Base-by-base conservation (phyloP, 1,140 invertebrate genomes). In the Reticulitermes speratus region DNA sequence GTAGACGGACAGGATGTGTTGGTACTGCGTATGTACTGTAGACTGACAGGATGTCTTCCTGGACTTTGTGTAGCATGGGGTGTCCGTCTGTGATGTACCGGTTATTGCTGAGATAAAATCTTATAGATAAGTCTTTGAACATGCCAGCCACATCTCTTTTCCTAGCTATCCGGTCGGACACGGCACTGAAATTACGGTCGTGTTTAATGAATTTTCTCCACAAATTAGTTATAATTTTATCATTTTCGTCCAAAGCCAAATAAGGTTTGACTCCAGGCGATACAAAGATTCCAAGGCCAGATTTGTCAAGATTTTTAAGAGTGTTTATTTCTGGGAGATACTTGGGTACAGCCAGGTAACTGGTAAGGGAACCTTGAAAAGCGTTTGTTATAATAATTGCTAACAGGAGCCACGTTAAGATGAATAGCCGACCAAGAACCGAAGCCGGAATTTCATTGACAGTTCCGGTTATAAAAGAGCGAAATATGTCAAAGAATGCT, bases 1-100 rank as follows among this genome's bases (percentile, higher is more conserved):
- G n/a, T n/a, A n/a, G n/a, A n/a, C n/a, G n/a, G n/a, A n/a, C n/a
- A n/a, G n/a, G n/a, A n/a, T n/a, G n/a, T n/a, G n/a, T n/a, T n/a
- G n/a, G n/a, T n/a, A n/a, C n/a, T n/a, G n/a, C n/a, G n/a, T n/a
- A n/a, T n/a, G n/a, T n/a, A n/a, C n/a, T n/a, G n/a, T n/a, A n/a
- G n/a, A n/a, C n/a, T n/a, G n/a, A n/a, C n/a, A n/a, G 75, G 11
- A 90, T 90, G 87, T 91, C 92, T n/a, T 92, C 90, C 8, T 89
- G 87, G n/a, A 91, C 88, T 7, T 90, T 88, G 87, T 92, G 91
- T 38, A 92, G 69, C 25, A 88, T 69, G 9, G 88, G 89, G 32
- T 81, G 59, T 12, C 89, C 89, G 44, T 87, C 87, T 1, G 86
- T 83, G 3, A 89, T 86, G 0, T 89, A 59, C 30, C 88, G 86